phyloP scores from a whole-genome alignment of 2,797 vertebrate genomes.

The Phrynocephalus forsythii region DNA sequence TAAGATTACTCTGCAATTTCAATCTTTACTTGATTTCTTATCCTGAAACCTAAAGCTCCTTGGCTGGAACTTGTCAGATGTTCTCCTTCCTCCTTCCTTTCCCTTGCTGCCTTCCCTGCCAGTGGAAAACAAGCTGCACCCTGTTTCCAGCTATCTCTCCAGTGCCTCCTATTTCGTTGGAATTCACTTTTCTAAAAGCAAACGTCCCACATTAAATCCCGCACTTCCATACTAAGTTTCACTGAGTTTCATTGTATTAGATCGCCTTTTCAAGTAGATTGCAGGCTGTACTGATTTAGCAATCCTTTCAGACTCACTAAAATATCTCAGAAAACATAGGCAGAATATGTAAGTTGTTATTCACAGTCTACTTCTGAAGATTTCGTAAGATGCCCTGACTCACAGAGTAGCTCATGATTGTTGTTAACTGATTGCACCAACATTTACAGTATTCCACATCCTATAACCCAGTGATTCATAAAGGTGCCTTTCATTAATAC shows the following conservation, averaged over 20 bases:
- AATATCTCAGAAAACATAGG: background rate
- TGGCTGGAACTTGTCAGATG: background rate
- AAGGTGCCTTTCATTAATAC: conserved; percentile 59
- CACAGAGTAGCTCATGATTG: conserved; percentile 19
- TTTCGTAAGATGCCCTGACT: conserved; percentile 28
- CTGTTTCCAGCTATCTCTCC: background rate
- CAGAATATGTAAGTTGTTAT: conserved; percentile 31
- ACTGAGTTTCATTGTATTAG: background rate
- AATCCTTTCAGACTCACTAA: conserved; percentile 2
- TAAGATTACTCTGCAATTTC: conserved; percentile 15
- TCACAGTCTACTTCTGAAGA: conserved; percentile 39
- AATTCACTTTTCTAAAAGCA: background rate
- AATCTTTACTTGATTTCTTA: background rate
- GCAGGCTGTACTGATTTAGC: conserved; percentile 27
- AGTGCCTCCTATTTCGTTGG: background rate
- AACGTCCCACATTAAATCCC: background rate
- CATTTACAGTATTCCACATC: conserved; percentile 34
- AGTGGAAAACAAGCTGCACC: background rate
- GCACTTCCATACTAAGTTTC: background rate
- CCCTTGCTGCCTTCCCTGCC: background rate
- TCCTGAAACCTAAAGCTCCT: background rate
- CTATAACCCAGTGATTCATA: conserved; percentile 28
- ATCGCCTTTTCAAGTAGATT: background rate
- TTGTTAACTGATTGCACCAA: conserved; percentile 31
- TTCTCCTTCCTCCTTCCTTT: background rate